Evolutionary conservation across 2,113 vertebrate species (phyloP).

Genomic region (Anarrhichthys ocellatus): DNA sequence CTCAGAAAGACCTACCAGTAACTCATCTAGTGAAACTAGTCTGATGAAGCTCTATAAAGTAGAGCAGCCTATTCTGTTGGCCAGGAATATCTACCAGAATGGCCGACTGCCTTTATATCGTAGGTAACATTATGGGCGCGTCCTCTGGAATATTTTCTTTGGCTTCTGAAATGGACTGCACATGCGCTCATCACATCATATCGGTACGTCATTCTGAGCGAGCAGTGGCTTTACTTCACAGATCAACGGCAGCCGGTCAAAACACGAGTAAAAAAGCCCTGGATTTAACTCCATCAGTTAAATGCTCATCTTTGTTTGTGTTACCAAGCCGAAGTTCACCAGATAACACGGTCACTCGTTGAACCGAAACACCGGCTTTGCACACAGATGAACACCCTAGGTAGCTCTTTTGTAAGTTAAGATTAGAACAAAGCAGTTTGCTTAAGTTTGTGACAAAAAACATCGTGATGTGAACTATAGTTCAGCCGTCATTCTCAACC

Average conservation of each 20-base stretch:
- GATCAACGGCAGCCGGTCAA: not conserved
- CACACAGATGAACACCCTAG: too few species aligned
- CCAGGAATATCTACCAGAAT: not conserved
- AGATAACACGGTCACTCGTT: not conserved
- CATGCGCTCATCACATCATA: not conserved
- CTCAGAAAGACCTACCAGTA: not conserved
- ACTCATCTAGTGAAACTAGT: not conserved
- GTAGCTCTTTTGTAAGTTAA: too few species aligned
- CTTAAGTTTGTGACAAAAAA: not conserved
- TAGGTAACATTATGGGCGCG: too few species aligned
- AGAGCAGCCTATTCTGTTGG: not conserved
- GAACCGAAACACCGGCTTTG: not conserved
- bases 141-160: too few species aligned
- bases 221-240: not conserved
- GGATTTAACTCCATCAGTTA: not conserved
- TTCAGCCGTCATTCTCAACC: not conserved
- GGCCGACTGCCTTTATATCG: too few species aligned
- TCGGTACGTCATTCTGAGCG: not conserved
- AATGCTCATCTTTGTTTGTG: not conserved
- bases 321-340: not conserved
- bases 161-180: not conserved
- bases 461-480: not conserved
- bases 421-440: too few species aligned
- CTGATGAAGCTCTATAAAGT: not conserved
- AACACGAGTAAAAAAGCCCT: not conserved